Base-by-base conservation (phyloP, 2,113 vertebrate species). In the Symphodus melops region DNA sequence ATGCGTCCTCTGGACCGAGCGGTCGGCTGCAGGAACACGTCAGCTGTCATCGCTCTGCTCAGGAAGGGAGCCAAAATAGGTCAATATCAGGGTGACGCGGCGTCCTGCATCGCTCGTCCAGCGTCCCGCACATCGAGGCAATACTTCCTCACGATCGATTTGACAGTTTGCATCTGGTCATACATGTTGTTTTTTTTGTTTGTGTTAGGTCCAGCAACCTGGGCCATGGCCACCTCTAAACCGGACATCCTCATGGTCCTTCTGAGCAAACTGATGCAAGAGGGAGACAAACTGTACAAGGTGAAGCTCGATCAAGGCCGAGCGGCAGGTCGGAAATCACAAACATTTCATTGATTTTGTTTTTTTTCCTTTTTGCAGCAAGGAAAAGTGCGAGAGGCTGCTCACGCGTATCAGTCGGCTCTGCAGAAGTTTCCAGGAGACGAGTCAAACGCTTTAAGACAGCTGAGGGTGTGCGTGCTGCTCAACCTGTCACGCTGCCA, bases 191-290 rank as follows among this genome's bases (percentile, higher is more conserved):
- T 51, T 37, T 25, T 49, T 72, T 56, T 72, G 54, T 68, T 48
- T 74, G 42, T 70, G 54, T 42, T 42, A 99, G 97, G 98, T 96
- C 98, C 98, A 87, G 98, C 98, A 68, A 98, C 98, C 3, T 99
- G 98, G 98, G 98, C 98, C 90, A 99, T 99, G 98, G 98, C 98
- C 54, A 99, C 98, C 82, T 99, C 98, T 88, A 99, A 99, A 88
- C 98, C 98, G 39, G 98, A 99, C 94, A 99, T 99, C 94, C 95
- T 99, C 94, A 97, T 99, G 93, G 98, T 99, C 93, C 94, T 99
- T 75, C 94, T 99, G 88, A 98, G 97, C 95, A 99, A 99, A 95
- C 89, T 99, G 93, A 98, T 99, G 90, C 97, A 99, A 84, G 98
- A 99, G 81, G 98, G 98, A 73, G 97, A 99, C 93, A 95, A 95